These are phyloP conservation scores for Esox masquinongy DNA, from an alignment of 2,797 vertebrate species.

Conservation along the genomic window DNA sequence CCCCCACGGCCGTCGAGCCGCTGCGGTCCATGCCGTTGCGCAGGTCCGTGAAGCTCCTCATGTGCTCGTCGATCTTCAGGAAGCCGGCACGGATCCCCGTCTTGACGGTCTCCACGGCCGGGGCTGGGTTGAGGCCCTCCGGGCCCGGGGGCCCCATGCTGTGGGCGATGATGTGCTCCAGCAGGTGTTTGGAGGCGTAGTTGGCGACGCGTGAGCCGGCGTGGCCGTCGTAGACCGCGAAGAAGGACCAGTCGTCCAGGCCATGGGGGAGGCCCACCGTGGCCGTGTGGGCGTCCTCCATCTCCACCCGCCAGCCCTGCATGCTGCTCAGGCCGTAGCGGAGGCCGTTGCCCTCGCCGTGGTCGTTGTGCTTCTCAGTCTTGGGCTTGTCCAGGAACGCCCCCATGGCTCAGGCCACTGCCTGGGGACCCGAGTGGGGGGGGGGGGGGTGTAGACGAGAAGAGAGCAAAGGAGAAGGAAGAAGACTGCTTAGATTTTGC, in stretches of 20 bases:
- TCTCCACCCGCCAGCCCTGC: constrained; percentile 99
- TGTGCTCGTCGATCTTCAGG: constrained; percentile 96
- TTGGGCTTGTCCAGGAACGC: constrained; percentile 99
- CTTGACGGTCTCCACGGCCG: constrained; percentile 90
- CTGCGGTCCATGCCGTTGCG: constrained; percentile 98
- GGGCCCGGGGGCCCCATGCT: constrained; percentile 58
- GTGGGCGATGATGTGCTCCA: constrained; percentile 93
- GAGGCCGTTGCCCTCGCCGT: constrained; percentile 91
- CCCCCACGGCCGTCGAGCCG: constrained; percentile 96
- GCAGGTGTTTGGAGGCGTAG: constrained; percentile 94
- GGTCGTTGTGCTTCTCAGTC: constrained; percentile 96
- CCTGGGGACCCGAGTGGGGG: constrained; percentile 55
- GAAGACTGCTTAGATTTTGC: background rate
- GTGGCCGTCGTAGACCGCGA: constrained; percentile 97
- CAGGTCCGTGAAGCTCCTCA: constrained; percentile 98
- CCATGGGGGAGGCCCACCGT: constrained; percentile 91
- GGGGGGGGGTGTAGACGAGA: background rate
- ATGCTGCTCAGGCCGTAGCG: constrained; percentile 97
- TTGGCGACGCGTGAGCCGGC: constrained; percentile 96
- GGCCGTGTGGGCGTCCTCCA: constrained; percentile 98
- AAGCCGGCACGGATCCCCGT: constrained; percentile 93
- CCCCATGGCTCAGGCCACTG: constrained; percentile 87
- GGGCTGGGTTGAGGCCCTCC: constrained; percentile 69
- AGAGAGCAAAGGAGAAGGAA: background rate
- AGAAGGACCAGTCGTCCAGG: constrained; percentile 96